Conservation (phyloP, 2,113 vertebrate species). For the Pao palembangensis region DNA sequence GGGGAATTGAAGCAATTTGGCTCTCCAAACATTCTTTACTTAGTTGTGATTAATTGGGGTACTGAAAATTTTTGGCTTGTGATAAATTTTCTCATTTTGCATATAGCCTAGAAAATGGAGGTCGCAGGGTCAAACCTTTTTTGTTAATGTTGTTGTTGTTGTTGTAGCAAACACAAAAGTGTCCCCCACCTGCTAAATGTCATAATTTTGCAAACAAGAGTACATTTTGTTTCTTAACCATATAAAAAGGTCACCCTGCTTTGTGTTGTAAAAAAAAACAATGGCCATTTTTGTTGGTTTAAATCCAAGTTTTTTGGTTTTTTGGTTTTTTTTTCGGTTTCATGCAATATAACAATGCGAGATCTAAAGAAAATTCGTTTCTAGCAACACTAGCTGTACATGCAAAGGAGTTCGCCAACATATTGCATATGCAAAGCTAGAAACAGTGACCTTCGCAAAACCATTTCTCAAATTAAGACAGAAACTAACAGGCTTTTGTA, state of each 20-base stretch:
- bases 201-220: slow-evolving; percentile 68
- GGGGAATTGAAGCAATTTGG: slow-evolving; percentile 83
- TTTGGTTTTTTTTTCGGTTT: neutral
- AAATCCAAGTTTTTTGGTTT: neutral
- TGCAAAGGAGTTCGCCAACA: too few species aligned
- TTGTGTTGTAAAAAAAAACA: slow-evolving; percentile 21
- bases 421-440: too few species aligned
- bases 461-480: neutral
- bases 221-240: slow-evolving; percentile 68
- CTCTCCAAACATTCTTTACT: slow-evolving; percentile 84
- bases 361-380: too few species aligned
- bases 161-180: slow-evolving; percentile 78
- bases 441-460: neutral
- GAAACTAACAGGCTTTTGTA: slow-evolving; percentile 44
- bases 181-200: slow-evolving; percentile 77
- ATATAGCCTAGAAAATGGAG: slow-evolving; percentile 78
- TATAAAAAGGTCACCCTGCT: slow-evolving; percentile 67
- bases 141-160: slow-evolving; percentile 73
- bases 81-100: slow-evolving; percentile 78
- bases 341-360: too few species aligned
- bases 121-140: slow-evolving; percentile 60
- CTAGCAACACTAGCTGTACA: too few species aligned
- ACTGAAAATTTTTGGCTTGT: slow-evolving; percentile 75
- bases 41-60: slow-evolving; percentile 84
- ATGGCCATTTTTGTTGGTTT: neutral